These are phyloP conservation scores for Anguilla megastoma DNA, from an alignment of 2,797 vertebrate species.

Conservation along the genomic window DNA sequence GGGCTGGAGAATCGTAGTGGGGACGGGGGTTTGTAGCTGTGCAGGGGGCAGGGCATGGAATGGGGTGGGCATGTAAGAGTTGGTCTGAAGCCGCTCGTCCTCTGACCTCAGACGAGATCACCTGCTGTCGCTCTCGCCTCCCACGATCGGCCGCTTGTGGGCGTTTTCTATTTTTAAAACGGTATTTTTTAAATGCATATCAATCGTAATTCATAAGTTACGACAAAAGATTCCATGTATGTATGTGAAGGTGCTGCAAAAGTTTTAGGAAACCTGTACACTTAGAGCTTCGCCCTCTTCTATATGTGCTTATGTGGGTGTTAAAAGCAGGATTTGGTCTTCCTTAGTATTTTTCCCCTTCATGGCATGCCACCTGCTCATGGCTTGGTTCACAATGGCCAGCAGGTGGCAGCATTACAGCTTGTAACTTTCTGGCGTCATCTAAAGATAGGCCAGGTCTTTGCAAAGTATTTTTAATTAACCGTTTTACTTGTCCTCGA, in stretches of 20 bases:
- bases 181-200: no score
- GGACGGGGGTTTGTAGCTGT: background rate
- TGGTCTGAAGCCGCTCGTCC: no score
- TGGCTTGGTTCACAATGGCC: conserved; percentile 49
- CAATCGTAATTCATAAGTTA: no score
- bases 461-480: conserved; percentile 17
- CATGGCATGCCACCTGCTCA: background rate
- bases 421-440: conserved; percentile 18
- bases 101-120: no score
- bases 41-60: no score
- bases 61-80: background rate
- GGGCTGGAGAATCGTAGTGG: background rate
- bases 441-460: background rate
- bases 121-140: no score
- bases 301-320: background rate
- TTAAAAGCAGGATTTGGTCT: background rate
- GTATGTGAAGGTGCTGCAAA: background rate
- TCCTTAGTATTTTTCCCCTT: background rate
- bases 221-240: no score
- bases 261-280: background rate
- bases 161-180: no score
- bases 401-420: conserved; percentile 68
- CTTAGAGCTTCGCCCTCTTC: background rate
- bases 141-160: no score
- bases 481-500: background rate